Evolutionary conservation across 2,888 invertebrate species (phyloP).

Genomic region (Cephalotes varians): DNA sequence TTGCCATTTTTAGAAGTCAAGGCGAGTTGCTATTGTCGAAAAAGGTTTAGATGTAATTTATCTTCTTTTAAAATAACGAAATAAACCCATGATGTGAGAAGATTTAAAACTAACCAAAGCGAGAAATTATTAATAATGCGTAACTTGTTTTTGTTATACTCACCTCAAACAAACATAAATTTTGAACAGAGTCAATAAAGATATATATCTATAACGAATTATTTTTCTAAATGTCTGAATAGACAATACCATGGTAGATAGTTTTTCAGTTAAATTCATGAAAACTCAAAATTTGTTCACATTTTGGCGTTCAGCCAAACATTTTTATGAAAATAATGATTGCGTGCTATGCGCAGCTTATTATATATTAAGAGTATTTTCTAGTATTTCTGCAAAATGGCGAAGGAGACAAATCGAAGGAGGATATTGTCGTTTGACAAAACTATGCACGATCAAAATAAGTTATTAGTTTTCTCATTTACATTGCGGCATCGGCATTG

Average conservation of each 20-base stretch:
- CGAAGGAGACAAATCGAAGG: background rate
- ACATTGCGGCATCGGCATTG: background rate
- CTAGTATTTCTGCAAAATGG: background rate
- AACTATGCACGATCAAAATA: slow-evolving; percentile 13
- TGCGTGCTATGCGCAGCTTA: background rate
- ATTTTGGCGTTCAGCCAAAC: background rate
- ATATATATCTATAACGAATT: background rate
- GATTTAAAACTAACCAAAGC: background rate
- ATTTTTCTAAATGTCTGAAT: background rate
- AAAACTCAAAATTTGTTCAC: background rate
- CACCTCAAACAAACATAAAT: background rate
- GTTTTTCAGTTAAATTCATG: background rate
- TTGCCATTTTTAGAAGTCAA: background rate
- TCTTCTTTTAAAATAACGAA: background rate
- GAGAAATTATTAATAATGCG: background rate
- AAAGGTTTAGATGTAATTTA: background rate
- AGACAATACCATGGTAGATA: background rate
- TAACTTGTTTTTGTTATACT: background rate
- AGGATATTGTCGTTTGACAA: background rate
- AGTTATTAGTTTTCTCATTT: slow-evolving; percentile 21
- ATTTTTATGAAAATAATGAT: background rate
- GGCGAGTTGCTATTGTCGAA: background rate
- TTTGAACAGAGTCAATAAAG: background rate
- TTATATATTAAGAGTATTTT: background rate
- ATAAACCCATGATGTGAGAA: background rate